These are phyloP conservation scores for Glaucomys volans DNA, from an alignment of 2,113 vertebrate genomes.

Conservation along the genomic window DNA sequence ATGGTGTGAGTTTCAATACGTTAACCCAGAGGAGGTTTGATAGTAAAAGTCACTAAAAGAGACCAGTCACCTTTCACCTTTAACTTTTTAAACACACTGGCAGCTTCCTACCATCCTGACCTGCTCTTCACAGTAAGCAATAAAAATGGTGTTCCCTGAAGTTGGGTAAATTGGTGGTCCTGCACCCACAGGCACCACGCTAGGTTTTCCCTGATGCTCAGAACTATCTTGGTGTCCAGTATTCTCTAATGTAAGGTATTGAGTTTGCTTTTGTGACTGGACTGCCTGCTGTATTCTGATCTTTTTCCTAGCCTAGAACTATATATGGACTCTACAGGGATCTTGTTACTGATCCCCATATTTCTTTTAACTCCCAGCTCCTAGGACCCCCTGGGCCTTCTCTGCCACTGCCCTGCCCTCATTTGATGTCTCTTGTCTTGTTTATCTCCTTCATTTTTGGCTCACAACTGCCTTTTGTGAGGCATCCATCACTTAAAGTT, in stretches of 20 bases:
- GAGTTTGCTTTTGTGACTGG: not conserved
- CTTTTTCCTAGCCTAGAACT: not conserved
- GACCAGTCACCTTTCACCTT: not conserved
- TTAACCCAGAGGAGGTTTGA: not conserved
- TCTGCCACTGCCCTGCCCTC: not conserved
- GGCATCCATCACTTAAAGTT: not conserved
- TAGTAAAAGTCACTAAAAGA: not conserved
- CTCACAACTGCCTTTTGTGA: not conserved
- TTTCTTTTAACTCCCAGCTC: not conserved
- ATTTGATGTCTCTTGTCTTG: not conserved
- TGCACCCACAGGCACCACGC: not conserved
- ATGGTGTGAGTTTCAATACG: not conserved
- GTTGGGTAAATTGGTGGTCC: not conserved
- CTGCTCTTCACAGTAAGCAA: not conserved
- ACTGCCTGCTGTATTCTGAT: not conserved
- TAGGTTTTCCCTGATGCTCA: not conserved
- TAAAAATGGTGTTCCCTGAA: not conserved
- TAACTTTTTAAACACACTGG: not conserved
- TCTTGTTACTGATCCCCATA: not conserved
- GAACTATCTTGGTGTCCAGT: not conserved
- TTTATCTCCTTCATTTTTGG: not conserved
- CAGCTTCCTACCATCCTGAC: not conserved
- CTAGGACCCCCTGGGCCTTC: rapidly evolving
- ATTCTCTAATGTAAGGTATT: not conserved
- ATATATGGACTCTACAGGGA: not conserved